Base-by-base conservation (phyloP, 1,140 invertebrate species). In the Chelonus insularis region DNA sequence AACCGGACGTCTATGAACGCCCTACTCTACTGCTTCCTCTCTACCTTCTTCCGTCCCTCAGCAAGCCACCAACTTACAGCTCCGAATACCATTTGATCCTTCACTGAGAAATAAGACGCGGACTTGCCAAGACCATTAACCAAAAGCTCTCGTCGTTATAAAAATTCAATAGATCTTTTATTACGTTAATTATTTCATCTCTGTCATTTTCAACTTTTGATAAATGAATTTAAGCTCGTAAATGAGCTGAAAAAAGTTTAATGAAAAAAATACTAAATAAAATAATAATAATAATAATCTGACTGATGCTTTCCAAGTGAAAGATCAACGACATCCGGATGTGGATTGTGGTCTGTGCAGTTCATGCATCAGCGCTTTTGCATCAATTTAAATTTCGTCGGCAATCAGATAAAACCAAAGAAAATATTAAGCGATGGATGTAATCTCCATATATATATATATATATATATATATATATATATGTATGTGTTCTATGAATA, bases 341-440 rank as follows among this genome's bases (percentile, higher is more conserved):
- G 76, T 78, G 77, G 76, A 79, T 71, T 78, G 77, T 74, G 77
- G 77, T 78, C 25, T 29, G 25, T 29, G 25, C 25, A 73, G 76
- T 74, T 71, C 76, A 78, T 77, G 77, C 75, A 78, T 74, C 75
- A 16, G 41, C 16, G 41, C 14, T 16, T 11, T 14, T 43, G 5
- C 41, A 8, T 43, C 16, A 16, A 43, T 16, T 43, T 43, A 18
- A 43, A 43, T 43, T 43, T 43, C 8, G 18, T 16, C 41, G 18
- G 16, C 41, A 43, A 43, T 43, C 41, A 43, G 18, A 43, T 29
- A 29, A 29, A 29, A 7, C 7, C 7, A 7, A 29, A 29, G 25
- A 29, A 29, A 29, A 29, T 7, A 29, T 29, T 29, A 29, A 29
- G 25, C 25, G 25, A 29, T 29, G 25, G 25, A 29, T 29, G 3